Evolutionary conservation across 92 coral and sea anemone genomes (phyloP).

Genomic region (Actinernus sp.): DNA sequence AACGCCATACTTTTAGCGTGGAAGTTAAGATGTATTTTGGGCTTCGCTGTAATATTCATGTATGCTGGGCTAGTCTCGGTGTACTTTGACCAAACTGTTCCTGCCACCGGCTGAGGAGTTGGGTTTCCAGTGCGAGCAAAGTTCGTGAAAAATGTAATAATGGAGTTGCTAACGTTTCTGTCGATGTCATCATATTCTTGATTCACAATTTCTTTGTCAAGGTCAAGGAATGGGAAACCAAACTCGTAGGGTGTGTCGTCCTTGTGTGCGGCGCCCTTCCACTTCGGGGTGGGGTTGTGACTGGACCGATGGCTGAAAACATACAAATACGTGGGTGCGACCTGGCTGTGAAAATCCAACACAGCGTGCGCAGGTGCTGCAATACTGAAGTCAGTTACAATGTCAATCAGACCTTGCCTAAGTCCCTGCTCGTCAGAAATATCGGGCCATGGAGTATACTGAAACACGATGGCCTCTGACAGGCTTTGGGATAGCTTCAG

Average conservation of each 20-base stretch:
- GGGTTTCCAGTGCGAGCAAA: conserved; percentile 88
- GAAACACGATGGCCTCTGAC: conserved; percentile 50
- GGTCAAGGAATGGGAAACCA: conserved; percentile 80
- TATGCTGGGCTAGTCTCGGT: conserved; percentile 47
- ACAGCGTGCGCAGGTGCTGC: conserved; percentile 79
- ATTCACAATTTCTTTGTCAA: conserved; percentile 12
- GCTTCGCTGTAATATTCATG: conserved; percentile 51
- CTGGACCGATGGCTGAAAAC: conserved; percentile 46
- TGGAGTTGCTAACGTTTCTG: conserved; percentile 64
- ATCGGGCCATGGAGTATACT: conserved; percentile 85
- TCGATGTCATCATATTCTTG: conserved; percentile 73
- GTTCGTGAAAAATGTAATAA: conserved; percentile 74
- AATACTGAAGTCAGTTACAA: conserved; percentile 70
- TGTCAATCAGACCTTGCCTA: conserved; percentile 43
- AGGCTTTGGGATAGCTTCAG: conserved; percentile 20
- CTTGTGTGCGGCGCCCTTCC: conserved; percentile 79
- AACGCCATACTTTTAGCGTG: conserved; percentile 74
- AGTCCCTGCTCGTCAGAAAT: conserved; percentile 11
- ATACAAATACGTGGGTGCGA: conserved; percentile 59
- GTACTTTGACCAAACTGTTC: conserved; percentile 60
- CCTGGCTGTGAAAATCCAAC: conserved; percentile 59
- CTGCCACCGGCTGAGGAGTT: conserved; percentile 57
- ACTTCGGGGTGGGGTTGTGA: background rate
- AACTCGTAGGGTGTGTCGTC: conserved; percentile 88
- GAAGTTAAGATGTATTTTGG: conserved; percentile 53